Evolutionary conservation across 2,888 invertebrate species (phyloP).

Genomic region (Spisula subtruncata): DNA sequence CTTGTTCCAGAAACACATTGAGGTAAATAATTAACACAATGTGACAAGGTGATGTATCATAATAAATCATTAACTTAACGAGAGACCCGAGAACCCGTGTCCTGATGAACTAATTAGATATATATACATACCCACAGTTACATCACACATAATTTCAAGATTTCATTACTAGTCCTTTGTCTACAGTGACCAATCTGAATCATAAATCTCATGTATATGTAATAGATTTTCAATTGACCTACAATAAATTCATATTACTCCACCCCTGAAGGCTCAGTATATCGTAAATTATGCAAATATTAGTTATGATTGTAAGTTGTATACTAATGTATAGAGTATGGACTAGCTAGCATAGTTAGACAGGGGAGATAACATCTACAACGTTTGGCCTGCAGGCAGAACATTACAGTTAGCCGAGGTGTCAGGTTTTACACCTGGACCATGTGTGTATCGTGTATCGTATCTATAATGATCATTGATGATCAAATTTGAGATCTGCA

Average conservation of each 20-base stretch:
- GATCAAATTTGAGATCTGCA: background rate
- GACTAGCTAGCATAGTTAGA: constrained; percentile 13
- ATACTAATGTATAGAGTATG: no score
- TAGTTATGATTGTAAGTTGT: constrained; percentile 37
- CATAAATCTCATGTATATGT: constrained; percentile 5
- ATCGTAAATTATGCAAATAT: constrained; percentile 49
- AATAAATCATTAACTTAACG: constrained; percentile 41
- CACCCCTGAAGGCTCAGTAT: constrained; percentile 31
- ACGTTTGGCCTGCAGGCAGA: constrained; percentile 24
- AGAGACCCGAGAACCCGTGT: no score
- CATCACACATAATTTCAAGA: constrained; percentile 21
- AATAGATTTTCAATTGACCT: constrained; percentile 40
- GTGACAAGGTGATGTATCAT: constrained; percentile 39
- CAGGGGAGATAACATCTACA: constrained; percentile 36
- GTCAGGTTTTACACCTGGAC: constrained; percentile 45
- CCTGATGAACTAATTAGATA: constrained; percentile 40
- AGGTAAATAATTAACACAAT: background rate
- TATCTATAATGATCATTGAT: background rate
- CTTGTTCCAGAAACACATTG: background rate
- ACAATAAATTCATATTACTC: constrained; percentile 40
- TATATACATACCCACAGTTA: constrained; percentile 21
- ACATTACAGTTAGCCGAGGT: background rate
- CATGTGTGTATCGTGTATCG: background rate
- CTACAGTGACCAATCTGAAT: constrained; percentile 40
- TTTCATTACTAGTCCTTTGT: constrained; percentile 33